Evolutionary conservation across 2,888 invertebrate species (phyloP), one percentile per base, ranked within the genome.

Genomic region (Apodemia duryi): DNA sequence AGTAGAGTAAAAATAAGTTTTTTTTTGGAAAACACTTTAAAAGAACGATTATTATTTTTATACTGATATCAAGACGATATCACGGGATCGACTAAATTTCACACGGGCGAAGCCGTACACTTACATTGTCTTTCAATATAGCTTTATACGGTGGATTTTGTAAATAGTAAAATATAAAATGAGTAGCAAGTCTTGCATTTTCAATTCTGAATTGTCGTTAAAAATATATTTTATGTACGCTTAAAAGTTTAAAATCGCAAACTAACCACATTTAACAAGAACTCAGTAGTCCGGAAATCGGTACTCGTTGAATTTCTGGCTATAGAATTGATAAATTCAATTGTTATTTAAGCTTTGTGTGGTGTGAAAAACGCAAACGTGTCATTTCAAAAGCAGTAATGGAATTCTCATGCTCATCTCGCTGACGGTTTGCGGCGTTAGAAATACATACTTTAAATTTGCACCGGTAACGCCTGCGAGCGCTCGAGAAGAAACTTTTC

Each of bases 381-480:
- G 65, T 67, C 64, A 66, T 64, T 68, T 62, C 52, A 63, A 64
- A 57, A 79, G 75, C 86, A 82, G 84, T 90, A 91, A 91, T 91
- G 90, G 89, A 88, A 85, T 88, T 89, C 86, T 85, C 89, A 83
- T 91, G 90, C 90, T 90, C 85, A 77, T 80, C 74, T 70, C 82
- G 78, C 79, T 83, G 82, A 83, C 83, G 84, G 84, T 82, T 83
- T 86, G 88, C 80, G 83, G 84, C 77, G 78, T 77, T 85, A 82
- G 83, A 84, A 84, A 87, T 87, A 89, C 87, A 87, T 83, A 88
- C 88, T 89, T 90, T 83, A 88, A 88, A 88, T 89, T 88, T 88
- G 84, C 88, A 87, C 88, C 87, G 85, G 86, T 83, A 84, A 83
- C 79, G 78, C 82, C 84, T 84, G 80, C 83, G 77, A 83, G 83